phyloP scores from a whole-genome alignment of 2,113 vertebrate species.

The Caloenas nicobarica region DNA sequence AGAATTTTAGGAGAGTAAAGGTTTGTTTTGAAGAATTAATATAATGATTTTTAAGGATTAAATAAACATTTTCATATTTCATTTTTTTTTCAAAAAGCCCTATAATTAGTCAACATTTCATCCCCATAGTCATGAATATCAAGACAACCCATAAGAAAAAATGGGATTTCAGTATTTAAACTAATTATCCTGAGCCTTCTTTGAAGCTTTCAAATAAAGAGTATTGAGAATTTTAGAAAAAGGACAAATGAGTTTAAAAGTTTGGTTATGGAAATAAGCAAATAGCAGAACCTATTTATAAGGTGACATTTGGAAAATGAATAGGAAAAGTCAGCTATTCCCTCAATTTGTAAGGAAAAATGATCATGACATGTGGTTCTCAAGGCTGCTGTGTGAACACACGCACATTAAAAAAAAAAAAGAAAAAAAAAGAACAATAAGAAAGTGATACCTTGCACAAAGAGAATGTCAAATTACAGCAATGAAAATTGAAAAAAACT shows the following conservation, averaged over 20 bases:
- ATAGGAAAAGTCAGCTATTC: neutral
- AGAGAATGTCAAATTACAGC: neutral
- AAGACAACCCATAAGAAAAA: conserved; percentile 11
- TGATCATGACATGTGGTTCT: neutral
- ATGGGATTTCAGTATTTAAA: conserved; percentile 5
- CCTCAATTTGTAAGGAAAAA: neutral
- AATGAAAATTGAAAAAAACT: neutral
- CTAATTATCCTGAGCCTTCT: neutral
- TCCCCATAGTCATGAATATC: neutral
- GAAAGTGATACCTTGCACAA: neutral
- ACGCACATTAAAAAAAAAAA: neutral
- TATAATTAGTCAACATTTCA: neutral
- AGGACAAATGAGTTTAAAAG: neutral
- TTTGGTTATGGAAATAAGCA: neutral
- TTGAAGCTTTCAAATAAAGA: conserved; percentile 11
- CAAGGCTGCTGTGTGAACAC: neutral
- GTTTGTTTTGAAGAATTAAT: neutral
- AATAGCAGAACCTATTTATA: neutral
- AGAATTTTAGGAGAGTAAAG: neutral
- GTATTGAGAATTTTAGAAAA: neutral
- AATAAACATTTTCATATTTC: neutral
- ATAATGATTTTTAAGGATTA: neutral
- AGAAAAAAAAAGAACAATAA: neutral
- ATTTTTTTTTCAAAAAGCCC: neutral
- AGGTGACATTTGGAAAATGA: neutral